Conservation (phyloP, 2,113 vertebrate species). For the Amia ocellicauda region DNA sequence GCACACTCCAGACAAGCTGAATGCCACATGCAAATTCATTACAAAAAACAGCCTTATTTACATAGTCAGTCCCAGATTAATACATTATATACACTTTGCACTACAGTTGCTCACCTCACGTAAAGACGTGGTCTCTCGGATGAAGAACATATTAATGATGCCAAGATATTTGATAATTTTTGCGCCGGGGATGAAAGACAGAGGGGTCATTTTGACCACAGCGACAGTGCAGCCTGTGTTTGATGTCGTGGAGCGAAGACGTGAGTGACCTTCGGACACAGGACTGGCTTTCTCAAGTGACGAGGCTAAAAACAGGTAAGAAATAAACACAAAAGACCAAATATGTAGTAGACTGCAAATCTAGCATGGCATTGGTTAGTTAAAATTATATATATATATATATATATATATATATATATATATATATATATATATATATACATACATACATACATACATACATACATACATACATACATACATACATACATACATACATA, state of each 20-base stretch:
- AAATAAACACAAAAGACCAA: constrained; percentile 24
- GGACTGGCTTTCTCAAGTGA: constrained; percentile 88
- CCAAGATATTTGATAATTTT: constrained; percentile 95
- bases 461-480: too few species aligned
- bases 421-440: too few species aligned
- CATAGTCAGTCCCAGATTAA: too few species aligned
- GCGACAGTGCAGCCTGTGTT: constrained; percentile 74
- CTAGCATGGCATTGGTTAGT: background rate
- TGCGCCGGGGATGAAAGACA: constrained; percentile 90
- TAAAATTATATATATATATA: background rate
- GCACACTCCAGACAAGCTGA: too few species aligned
- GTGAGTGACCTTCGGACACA: constrained; percentile 75
- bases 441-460: too few species aligned
- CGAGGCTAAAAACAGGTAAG: constrained; percentile 60
- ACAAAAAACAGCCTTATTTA: too few species aligned
- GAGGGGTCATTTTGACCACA: constrained; percentile 96
- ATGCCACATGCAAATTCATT: too few species aligned
- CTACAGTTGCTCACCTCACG: constrained; percentile 76
- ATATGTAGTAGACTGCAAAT: background rate
- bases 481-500: too few species aligned
- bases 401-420: too few species aligned
- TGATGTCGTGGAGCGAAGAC: constrained; percentile 69
- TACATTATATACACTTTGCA: too few species aligned
- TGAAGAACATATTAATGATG: constrained; percentile 99
- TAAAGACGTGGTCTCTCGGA: constrained; percentile 93